Base-by-base conservation (phyloP, 2,797 vertebrate genomes). In the Phyllotis vaccarum region DNA sequence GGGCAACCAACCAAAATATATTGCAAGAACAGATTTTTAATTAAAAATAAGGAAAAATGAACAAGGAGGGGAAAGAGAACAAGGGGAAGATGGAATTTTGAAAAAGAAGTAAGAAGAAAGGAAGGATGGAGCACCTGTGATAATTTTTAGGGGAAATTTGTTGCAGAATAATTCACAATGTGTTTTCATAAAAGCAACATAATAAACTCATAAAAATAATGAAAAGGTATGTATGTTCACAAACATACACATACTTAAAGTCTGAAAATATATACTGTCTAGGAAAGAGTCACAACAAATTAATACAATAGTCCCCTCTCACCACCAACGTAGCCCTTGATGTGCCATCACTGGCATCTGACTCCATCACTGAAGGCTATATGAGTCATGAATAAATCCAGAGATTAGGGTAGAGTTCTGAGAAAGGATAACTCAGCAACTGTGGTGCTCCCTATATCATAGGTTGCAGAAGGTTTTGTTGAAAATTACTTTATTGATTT, bases 181-280 rank as follows among this genome's bases (percentile, higher is more conserved):
- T 92, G 16, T 43, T 93, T 90, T 94, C 85, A 5, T 34, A 88
- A 90, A 90, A 72, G 22, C 85, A 78, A 78, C 43, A 72, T 78
- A 43, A 58, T 89, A 92, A 95, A 82, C 24, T 88, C 64, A 79
- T 76, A 76, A 72, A 96, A 89, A 64, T 49, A 86, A 91, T 43
- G 70, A 34, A 86, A 43, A 68, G 5, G 17, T 37, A 80, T 40
- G 4, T 54, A 66, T 83, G 54, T 21, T 31, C 60, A 31, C 9
- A 16, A 34, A 27, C 5, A 68, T 19, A 68, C 52, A 46, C 6
- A 62, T 54, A 56, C 74, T 80, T 22, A 89, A 81, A 66, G 17
- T 89, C n/a, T 89, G 74, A 34, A 93, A 93, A 82, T 60, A 93
- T 31, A n/a, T 58, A 54, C 37, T 88, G 11, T 66, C 46, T 66